phyloP scores from a whole-genome alignment of 2,113 vertebrate genomes.

The Balaenoptera acutorostrata region DNA sequence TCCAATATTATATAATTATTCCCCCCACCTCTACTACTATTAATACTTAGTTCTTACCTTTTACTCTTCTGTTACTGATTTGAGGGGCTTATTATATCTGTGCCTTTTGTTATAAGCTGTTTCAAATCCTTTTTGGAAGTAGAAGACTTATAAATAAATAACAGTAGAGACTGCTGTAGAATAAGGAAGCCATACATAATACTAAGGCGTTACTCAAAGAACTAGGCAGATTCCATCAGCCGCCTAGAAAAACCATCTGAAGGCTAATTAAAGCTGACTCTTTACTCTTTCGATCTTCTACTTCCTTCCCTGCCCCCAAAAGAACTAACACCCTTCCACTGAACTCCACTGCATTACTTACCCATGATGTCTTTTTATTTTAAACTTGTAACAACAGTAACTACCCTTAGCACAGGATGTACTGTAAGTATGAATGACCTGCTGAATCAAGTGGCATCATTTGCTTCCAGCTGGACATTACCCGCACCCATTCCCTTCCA shows the following conservation, averaged over 20 bases:
- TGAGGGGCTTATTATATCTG: not conserved
- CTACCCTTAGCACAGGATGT: constrained; percentile 48
- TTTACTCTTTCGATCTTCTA: not conserved
- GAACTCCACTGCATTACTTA: not conserved
- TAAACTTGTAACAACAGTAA: not conserved
- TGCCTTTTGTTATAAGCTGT: constrained; percentile 22
- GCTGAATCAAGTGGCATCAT: not conserved
- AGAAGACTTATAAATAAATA: constrained; percentile 48
- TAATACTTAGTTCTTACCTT: not conserved
- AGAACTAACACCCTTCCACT: not conserved
- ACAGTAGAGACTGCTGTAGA: not conserved
- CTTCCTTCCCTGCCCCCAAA: not conserved
- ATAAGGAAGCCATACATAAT: not conserved
- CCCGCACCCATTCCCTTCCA: fast-evolving
- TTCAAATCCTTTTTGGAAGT: constrained; percentile 55
- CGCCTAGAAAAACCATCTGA: not conserved
- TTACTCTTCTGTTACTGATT: not conserved
- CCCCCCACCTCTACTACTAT: not conserved
- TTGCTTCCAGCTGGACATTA: not conserved
- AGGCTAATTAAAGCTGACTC: constrained; percentile 11
- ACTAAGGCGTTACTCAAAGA: not conserved
- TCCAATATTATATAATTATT: not conserved
- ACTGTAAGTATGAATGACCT: not conserved
- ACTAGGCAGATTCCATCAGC: constrained; percentile 4
- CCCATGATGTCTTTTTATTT: constrained; percentile 45